Base-by-base conservation (phyloP, 2,888 invertebrate species). In the Catocala nupta region DNA sequence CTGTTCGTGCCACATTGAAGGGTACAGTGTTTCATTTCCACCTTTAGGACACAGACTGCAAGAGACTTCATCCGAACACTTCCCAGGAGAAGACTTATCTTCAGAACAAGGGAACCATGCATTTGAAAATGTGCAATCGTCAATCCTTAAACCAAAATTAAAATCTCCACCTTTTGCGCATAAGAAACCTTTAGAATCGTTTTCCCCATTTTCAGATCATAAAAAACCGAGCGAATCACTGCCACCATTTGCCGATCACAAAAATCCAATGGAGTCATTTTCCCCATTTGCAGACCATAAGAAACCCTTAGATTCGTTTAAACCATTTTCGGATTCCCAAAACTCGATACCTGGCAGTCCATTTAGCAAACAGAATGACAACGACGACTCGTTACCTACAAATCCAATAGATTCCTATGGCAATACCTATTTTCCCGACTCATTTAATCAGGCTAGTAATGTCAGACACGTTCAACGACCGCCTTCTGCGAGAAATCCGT, bases 1-100 rank as follows among this genome's bases (percentile, higher is more conserved):
- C 77, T 97, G 97, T 80, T 97, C 97, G 4, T 97, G 97, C 80
- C 97, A 97, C 83, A 96, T 97, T 10, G 96, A 96, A 82, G 97
- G 97, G 4, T 97, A 96, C 81, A 94, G 96, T 39, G 96, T 96
- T 10, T 92, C 96, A 9, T 96, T 95, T 70, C 96, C 96, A 0
- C 96, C 96, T 0, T 84, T 95, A 33, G 94, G 95, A 1, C 94
- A 94, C 45, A 90, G 95, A 75, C 90, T 95, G 5, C 92, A 95
- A 9, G 90, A 93, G 65, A 92, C 93, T 1, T 87, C 90, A 0
- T 93, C 94, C 7, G 95, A 96, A 81, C 88, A 86, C 11, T 95
- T 95, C 64, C 95, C 95, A 0, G 95, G 95, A 3, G 95, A 94
- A 70, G 95, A 95, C 54, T 84, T 94, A 5, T 91, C 93, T 4